Evolutionary conservation across 2,113 vertebrate genomes (phyloP).

Genomic region (Ictalurus punctatus): DNA sequence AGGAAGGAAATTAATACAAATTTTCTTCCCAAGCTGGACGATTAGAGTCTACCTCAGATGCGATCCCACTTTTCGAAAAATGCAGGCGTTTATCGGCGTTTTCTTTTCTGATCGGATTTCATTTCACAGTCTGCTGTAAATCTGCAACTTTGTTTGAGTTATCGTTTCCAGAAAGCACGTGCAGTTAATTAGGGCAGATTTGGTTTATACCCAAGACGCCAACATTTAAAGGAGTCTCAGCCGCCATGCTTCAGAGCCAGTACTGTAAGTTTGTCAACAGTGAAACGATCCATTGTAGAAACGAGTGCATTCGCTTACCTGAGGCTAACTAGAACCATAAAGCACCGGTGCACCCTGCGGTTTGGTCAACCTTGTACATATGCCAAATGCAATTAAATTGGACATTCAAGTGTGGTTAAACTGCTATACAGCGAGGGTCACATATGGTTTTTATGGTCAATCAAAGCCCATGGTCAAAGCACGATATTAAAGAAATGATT

Average conservation of each 20-base stretch:
- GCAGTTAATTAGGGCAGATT: slow-evolving; percentile 38
- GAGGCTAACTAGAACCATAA: slow-evolving; percentile 4
- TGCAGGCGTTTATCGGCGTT: slow-evolving; percentile 39
- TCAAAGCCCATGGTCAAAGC: slow-evolving; percentile 4
- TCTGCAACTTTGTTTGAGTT: slow-evolving; percentile 34
- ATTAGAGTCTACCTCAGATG: slow-evolving; percentile 14
- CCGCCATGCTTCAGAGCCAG: neutral
- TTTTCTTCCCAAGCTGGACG: slow-evolving; percentile 13
- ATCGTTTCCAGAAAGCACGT: slow-evolving; percentile 43
- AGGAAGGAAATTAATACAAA: slow-evolving; percentile 46
- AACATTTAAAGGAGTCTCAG: slow-evolving; percentile 6
- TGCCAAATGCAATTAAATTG: slow-evolving; percentile 25
- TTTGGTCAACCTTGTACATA: slow-evolving; percentile 33
- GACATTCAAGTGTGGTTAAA: slow-evolving; percentile 16
- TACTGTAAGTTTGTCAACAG: slow-evolving; percentile 35
- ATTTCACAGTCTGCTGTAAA: slow-evolving; percentile 41
- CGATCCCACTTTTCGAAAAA: slow-evolving; percentile 25
- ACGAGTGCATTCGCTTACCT: neutral
- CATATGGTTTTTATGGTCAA: slow-evolving; percentile 33
- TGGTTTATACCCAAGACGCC: slow-evolving; percentile 14
- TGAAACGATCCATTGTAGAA: slow-evolving; percentile 10
- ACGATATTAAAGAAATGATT: slow-evolving; percentile 11
- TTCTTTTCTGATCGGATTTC: slow-evolving; percentile 36
- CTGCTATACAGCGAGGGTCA: slow-evolving; percentile 5
- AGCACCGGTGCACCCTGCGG: slow-evolving; percentile 12